Evolutionary conservation across 1,140 invertebrate genomes (phyloP).

Genomic region (Trichoplusia ni): DNA sequence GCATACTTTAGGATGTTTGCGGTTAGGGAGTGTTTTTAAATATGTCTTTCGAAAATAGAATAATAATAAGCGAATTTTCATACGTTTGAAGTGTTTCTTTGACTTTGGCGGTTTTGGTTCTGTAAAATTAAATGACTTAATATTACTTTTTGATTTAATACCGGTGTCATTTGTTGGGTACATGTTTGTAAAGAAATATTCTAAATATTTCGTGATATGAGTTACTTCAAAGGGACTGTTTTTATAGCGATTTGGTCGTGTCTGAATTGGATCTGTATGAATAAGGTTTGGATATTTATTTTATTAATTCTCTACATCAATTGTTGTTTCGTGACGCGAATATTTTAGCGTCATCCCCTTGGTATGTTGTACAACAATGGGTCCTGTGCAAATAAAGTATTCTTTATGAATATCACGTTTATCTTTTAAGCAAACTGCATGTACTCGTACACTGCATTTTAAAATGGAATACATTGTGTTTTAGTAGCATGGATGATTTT

Average conservation of each 20-base stretch:
- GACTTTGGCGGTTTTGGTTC: constrained; percentile 22
- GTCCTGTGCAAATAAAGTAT: constrained; percentile 33
- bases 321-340: constrained; percentile 34
- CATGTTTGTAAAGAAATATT: constrained; percentile 1
- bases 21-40: constrained; percentile 26
- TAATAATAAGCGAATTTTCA: constrained; percentile 42
- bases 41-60: constrained; percentile 41
- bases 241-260: background rate
- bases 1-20: background rate
- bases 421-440: constrained; percentile 24
- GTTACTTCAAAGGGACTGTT: background rate
- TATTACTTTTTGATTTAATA: constrained; percentile 12
- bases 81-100: constrained; percentile 50
- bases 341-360: constrained; percentile 35
- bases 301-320: constrained; percentile 9
- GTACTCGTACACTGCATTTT: constrained; percentile 8
- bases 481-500: no score
- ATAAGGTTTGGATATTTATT: constrained; percentile 13
- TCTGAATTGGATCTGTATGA: constrained; percentile 3
- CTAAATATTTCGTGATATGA: background rate
- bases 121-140: constrained; percentile 13
- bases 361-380: constrained; percentile 31
- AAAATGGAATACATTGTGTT: no score
- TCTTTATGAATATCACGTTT: constrained; percentile 33
- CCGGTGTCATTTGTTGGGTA: background rate